phyloP scores from a whole-genome alignment of 2,797 vertebrate species.

The Cynopterus sphinx region DNA sequence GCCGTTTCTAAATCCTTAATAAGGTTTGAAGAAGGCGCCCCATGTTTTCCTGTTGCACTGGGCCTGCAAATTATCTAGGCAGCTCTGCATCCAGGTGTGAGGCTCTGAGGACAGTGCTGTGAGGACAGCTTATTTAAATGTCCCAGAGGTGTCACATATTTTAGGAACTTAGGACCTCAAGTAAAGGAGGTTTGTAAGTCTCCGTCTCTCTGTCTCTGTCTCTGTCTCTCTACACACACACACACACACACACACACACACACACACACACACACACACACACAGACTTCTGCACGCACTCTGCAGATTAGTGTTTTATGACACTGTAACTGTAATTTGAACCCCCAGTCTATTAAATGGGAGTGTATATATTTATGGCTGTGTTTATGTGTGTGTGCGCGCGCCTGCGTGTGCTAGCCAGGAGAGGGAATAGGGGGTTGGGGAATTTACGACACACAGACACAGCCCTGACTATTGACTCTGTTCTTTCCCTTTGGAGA shows the following conservation, averaged over 20 bases:
- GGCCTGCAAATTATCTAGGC: background rate
- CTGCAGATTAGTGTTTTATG: constrained; percentile 65
- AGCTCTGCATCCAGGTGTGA: background rate
- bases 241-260: background rate
- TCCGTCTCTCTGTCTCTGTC: background rate
- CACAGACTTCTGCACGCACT: constrained; percentile 20
- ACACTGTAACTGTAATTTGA: constrained; percentile 67
- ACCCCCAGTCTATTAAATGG: constrained; percentile 64
- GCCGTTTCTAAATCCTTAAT: background rate
- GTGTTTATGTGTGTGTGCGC: constrained; percentile 34
- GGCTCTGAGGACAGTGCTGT: background rate
- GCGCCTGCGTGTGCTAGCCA: background rate
- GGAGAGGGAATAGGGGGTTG: constrained; percentile 53
- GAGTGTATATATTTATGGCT: constrained; percentile 68
- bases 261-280: background rate
- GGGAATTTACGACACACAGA: constrained; percentile 67
- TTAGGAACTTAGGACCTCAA: background rate
- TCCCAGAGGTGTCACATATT: background rate
- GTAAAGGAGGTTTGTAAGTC: background rate
- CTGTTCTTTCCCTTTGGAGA: constrained; percentile 58
- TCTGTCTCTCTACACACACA: background rate
- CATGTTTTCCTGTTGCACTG: background rate
- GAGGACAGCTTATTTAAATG: constrained; percentile 4
- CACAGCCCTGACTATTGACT: constrained; percentile 64
- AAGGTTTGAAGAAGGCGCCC: background rate